Evolutionary conservation across 1,140 invertebrate species (phyloP).

Genomic region (Orius insidiosus): DNA sequence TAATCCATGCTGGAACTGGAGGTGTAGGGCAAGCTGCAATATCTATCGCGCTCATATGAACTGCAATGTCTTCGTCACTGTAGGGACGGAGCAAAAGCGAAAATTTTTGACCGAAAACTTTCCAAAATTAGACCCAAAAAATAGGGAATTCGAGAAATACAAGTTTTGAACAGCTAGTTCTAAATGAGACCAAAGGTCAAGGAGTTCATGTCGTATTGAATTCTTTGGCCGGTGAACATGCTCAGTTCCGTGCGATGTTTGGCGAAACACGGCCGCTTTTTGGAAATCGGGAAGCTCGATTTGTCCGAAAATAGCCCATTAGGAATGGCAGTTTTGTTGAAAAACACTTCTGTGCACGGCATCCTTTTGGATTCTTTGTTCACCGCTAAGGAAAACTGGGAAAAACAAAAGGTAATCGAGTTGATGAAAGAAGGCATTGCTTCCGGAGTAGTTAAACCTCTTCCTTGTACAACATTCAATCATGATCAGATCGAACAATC

Average conservation of each 20-base stretch:
- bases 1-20: conserved; percentile 90
- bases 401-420: conserved; percentile 53
- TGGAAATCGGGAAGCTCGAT: conserved; percentile 96
- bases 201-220: conserved; percentile 89
- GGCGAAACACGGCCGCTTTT: conserved; percentile 75
- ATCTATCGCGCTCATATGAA: conserved; percentile 72
- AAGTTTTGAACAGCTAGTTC: conserved; percentile 75
- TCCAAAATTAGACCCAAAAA: conserved; percentile 32
- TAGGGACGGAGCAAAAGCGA: conserved; percentile 71
- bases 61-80: conserved; percentile 68
- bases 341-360: conserved; percentile 92
- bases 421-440: conserved; percentile 68
- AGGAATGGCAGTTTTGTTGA: conserved; percentile 87
- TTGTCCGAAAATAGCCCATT: conserved; percentile 74
- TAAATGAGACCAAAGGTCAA: conserved; percentile 55
- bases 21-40: conserved; percentile 94
- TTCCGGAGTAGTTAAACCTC: conserved; percentile 64
- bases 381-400: conserved; percentile 44
- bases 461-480: conserved; percentile 64
- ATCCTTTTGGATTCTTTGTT: conserved; percentile 86
- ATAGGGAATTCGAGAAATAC: conserved; percentile 86
- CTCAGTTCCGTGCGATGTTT: conserved; percentile 78
- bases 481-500: conserved; percentile 80
- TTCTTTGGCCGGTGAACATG: conserved; percentile 80
- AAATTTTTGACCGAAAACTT: conserved; percentile 75